Conservation (phyloP, 2,888 invertebrate genomes). For the Eucriotettix oculatus region DNA sequence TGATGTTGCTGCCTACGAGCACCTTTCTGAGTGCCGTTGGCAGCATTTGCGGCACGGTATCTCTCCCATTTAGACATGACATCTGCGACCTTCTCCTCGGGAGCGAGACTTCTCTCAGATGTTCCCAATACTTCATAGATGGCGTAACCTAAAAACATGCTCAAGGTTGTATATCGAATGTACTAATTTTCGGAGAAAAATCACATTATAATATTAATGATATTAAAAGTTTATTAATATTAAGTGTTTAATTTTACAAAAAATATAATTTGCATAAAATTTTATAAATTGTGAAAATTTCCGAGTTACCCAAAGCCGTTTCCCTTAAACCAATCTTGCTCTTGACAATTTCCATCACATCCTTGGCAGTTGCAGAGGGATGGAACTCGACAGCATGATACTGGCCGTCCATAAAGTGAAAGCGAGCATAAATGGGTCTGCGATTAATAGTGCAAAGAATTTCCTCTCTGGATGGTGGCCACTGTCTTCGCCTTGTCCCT, state of each 20-base stretch:
- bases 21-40: conserved; percentile 24
- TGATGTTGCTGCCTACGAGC: conserved; percentile 37
- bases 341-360: conserved; percentile 73
- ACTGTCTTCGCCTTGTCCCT: conserved; percentile 54
- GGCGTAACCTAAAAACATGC: conserved; percentile 53
- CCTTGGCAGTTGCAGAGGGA: conserved; percentile 78
- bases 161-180: background rate
- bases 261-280: background rate
- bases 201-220: background rate
- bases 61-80: conserved; percentile 93
- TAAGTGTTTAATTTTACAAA: background rate
- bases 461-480: conserved; percentile 84
- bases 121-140: conserved; percentile 82
- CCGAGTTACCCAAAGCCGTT: conserved; percentile 45
- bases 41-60: conserved; percentile 54
- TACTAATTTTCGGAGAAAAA: background rate
- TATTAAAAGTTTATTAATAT: background rate
- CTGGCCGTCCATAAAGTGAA: conserved; percentile 86
- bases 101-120: conserved; percentile 67
- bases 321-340: conserved; percentile 76
- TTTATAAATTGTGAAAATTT: background rate
- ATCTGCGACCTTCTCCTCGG: conserved; percentile 81
- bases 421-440: conserved; percentile 76
- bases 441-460: conserved; percentile 83
- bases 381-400: conserved; percentile 92